Percentiles rank a stretch among this genome's conserved stretches.
These are phyloP conservation scores for Enteromius unitaeniatus DNA, from an alignment of 2,797 vertebrate genomes.

Conservation along the genomic window DNA sequence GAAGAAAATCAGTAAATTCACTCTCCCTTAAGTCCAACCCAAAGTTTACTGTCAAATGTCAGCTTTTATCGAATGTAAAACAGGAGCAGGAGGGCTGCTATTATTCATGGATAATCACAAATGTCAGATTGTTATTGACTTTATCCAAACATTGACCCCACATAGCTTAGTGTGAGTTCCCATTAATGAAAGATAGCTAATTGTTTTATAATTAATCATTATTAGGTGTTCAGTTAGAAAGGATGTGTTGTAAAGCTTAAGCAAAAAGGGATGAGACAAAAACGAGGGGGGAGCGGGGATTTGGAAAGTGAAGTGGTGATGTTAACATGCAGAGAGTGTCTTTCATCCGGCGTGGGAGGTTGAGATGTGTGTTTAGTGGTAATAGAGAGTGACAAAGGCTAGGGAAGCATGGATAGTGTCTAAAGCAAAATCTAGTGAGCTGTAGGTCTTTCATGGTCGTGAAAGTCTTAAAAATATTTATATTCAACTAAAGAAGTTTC, in stretches of 20 bases:
- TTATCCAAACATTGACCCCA: slow-evolving; percentile 8
- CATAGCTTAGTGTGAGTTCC: slow-evolving; percentile 1
- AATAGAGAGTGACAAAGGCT: slow-evolving; percentile 42
- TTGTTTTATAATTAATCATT: slow-evolving; percentile 8
- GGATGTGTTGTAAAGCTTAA: not conserved
- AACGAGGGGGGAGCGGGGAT: not conserved
- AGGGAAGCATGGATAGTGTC: slow-evolving; percentile 20
- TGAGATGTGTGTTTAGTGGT: slow-evolving; percentile 41
- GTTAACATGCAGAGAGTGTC: slow-evolving; percentile 30
- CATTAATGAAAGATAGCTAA: slow-evolving; percentile 36
- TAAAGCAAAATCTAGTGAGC: not conserved
- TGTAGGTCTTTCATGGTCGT: not conserved
- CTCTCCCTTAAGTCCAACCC: not conserved
- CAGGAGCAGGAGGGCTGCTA: not conserved
- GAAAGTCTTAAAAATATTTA: not conserved
- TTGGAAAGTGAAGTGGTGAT: slow-evolving; percentile 3
- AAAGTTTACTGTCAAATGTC: slow-evolving; percentile 15
- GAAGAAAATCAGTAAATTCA: slow-evolving; percentile 3
- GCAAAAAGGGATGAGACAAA: not conserved
- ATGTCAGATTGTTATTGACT: slow-evolving; percentile 30
- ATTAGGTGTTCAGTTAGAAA: slow-evolving; percentile 12
- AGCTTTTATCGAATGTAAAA: slow-evolving; percentile 23
- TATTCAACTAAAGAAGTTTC: not conserved
- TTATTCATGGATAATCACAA: slow-evolving; percentile 26
- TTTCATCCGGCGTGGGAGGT: not conserved